Base-by-base conservation (phyloP, 2,888 invertebrate species). In the Entomobrya multifasciata region DNA sequence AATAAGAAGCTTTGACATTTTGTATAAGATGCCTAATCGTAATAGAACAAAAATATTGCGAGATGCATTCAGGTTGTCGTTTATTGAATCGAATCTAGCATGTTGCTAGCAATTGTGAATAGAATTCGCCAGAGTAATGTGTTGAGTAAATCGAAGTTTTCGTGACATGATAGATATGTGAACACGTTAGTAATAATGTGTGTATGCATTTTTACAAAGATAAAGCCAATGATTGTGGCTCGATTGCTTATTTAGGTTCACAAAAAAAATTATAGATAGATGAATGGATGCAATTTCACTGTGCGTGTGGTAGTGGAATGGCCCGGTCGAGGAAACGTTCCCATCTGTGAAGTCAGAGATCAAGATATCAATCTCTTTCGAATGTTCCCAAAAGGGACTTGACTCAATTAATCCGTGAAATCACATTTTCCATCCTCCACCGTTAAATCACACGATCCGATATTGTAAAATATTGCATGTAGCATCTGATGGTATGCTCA, bases 321-420 rank as follows among this genome's bases (percentile, higher is more conserved):
- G n/a, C n/a, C n/a, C n/a, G n/a, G 8, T 8, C 36, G 5, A 36
- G 8, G 41, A 36, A 55, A 36, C 55, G 76, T 62, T 70, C 83
- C 76, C 87, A 81, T 86, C 86, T 79, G 80, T 17, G n/a, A 77
- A 44, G 76, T 77, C 60, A 87, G 41, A 67, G 79, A 74, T 77
- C 85, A 89, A 41, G 70, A 67, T 84, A 90, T 90, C 90, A 89
- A 90, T 90, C 90, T 88, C 87, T 49, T 77, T 77, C 84, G 13
- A n/a, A 49, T 44, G 76, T 89, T n/a, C 89, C 88, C 90, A 65
- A 13, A 87, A 80, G 90, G 76, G 49, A 41, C 62, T 52, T 52
- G 70, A 79, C 88, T 74, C 90, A 89, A 90, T 90, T 89, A 90
- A 89, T 89, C 87, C 77, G 55, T 77, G 77, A 78, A 65, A 82